phyloP scores from a whole-genome alignment of 2,113 vertebrate species.

The Corythornis cristatus region DNA sequence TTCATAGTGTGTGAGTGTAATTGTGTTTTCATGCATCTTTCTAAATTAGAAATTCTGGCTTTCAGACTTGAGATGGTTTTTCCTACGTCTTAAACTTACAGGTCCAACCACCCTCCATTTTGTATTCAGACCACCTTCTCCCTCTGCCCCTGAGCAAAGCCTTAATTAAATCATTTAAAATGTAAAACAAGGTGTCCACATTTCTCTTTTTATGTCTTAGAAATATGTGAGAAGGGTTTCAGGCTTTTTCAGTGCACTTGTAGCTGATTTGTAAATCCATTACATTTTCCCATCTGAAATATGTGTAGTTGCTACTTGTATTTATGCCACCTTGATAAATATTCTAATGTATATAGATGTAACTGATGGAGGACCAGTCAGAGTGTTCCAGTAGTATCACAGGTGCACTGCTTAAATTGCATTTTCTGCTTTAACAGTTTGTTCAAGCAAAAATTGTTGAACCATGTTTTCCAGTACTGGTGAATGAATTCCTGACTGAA shows the following conservation, averaged over 20 bases:
- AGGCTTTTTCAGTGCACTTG: neutral
- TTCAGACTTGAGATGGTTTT: neutral
- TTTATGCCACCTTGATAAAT: neutral
- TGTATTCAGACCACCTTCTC: neutral
- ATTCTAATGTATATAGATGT: neutral
- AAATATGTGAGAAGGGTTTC: neutral
- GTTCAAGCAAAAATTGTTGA: neutral
- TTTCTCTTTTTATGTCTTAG: neutral
- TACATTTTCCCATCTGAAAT: neutral
- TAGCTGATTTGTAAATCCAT: neutral
- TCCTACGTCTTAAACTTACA: neutral
- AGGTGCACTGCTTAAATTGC: neutral
- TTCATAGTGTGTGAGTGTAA: neutral
- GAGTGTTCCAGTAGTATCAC: neutral
- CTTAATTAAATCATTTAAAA: neutral
- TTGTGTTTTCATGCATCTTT: neutral
- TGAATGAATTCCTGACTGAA: neutral
- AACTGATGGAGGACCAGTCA: neutral
- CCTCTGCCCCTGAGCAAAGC: neutral
- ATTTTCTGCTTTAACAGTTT: neutral
- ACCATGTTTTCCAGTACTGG: neutral
- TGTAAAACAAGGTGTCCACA: neutral
- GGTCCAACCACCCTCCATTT: neutral
- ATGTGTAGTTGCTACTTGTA: neutral
- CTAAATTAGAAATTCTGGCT: neutral